phyloP scores from a whole-genome alignment of 2,113 vertebrate species.

The Corythornis madagascariensis region DNA sequence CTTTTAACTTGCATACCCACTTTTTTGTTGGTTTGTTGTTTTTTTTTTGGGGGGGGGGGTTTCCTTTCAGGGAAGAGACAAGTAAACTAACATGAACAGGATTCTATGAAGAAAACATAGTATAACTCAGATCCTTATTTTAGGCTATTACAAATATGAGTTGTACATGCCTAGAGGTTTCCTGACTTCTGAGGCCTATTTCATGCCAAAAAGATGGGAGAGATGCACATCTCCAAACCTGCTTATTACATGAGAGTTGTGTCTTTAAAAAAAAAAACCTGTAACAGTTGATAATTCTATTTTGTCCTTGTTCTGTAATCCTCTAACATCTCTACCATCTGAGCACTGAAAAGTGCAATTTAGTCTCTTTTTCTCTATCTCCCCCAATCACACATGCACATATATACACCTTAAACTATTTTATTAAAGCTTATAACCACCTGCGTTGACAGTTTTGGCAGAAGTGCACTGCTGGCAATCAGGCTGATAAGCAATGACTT shows the following conservation, averaged over 20 bases:
- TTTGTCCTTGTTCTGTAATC: background rate
- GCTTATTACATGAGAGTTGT: background rate
- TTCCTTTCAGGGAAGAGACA: background rate
- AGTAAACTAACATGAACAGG: background rate
- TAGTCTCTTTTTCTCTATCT: background rate
- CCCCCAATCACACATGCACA: background rate
- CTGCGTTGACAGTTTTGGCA: background rate
- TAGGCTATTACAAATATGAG: background rate
- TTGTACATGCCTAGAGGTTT: background rate
- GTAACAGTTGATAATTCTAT: background rate
- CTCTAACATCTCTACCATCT: background rate
- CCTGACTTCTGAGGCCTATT: background rate
- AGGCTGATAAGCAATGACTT: slow-evolving; percentile 18
- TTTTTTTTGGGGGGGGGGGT: background rate
- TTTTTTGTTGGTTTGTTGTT: background rate
- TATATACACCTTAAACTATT: background rate
- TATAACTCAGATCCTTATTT: background rate
- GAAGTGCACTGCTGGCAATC: background rate
- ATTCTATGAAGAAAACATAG: background rate
- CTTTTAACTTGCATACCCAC: background rate
- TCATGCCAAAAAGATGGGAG: background rate
- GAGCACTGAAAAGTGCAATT: background rate
- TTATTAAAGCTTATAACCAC: slow-evolving; percentile 7
- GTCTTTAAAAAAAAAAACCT: background rate
- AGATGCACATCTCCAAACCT: background rate